phyloP scores from a whole-genome alignment of 1,140 invertebrate genomes.

The Papilio machaon region DNA sequence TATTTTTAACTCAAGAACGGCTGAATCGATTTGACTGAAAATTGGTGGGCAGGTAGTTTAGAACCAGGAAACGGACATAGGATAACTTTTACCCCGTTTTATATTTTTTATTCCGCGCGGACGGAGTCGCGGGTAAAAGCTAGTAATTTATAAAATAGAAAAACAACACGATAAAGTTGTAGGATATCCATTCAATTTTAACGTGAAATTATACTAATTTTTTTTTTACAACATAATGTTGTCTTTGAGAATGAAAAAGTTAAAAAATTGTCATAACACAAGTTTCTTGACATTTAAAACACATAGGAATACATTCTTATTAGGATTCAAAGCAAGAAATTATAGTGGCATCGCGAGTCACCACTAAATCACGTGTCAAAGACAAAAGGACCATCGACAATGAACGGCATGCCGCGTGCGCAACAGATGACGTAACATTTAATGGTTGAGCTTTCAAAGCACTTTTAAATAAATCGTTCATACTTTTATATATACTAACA shows the following conservation, averaged over 20 bases:
- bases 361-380: slow-evolving; percentile 32
- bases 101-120: too few relatives aligned
- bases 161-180: too few relatives aligned
- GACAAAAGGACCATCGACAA: slow-evolving; percentile 36
- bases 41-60: too few relatives aligned
- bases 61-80: too few relatives aligned
- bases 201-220: too few relatives aligned
- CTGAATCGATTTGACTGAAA: too few relatives aligned
- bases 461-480: slow-evolving; percentile 19
- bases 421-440: slow-evolving; percentile 9
- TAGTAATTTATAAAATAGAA: too few relatives aligned
- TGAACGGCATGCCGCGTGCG: slow-evolving; percentile 7
- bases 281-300: background rate
- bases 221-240: too few relatives aligned
- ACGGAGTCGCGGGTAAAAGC: too few relatives aligned
- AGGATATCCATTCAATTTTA: too few relatives aligned
- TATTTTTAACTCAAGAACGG: too few relatives aligned
- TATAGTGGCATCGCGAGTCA: background rate
- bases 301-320: background rate
- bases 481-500: background rate
- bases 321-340: slow-evolving; percentile 28
- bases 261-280: background rate
- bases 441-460: slow-evolving; percentile 12
- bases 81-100: too few relatives aligned
- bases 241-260: background rate